Conservation (phyloP, 2,113 vertebrate species). For the Macrotis lagotis region DNA sequence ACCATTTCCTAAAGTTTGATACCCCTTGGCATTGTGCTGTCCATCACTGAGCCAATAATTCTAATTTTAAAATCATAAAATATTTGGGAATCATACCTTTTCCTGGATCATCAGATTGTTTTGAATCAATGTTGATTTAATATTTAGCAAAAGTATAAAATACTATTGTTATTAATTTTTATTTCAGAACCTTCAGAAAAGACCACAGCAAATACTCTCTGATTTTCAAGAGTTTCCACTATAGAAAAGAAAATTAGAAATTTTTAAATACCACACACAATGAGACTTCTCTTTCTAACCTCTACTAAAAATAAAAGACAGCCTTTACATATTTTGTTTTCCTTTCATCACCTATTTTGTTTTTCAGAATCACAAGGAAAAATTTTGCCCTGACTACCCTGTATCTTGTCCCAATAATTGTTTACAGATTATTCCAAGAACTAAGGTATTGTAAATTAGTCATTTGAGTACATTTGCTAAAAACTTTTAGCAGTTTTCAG, state of each 20-base stretch:
- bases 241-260: neutral
- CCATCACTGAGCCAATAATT: neutral
- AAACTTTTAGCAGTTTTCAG: neutral
- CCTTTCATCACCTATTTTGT: slow-evolving; percentile 47
- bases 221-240: neutral
- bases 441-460: slow-evolving; percentile 80
- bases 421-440: slow-evolving; percentile 83
- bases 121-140: neutral
- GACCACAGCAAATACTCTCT: neutral
- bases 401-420: slow-evolving; percentile 89
- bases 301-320: neutral
- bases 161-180: neutral
- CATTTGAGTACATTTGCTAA: neutral
- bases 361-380: slow-evolving; percentile 86
- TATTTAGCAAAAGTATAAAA: neutral
- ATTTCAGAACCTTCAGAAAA: neutral
- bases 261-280: neutral
- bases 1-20: neutral
- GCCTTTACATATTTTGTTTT: neutral
- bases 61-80: neutral
- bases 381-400: slow-evolving; percentile 86
- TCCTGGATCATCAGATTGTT: neutral
- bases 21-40: neutral
- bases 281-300: neutral
- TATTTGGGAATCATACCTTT: neutral